Evolutionary conservation across 2,797 vertebrate species (phyloP), one percentile per base, ranked within the genome.

Genomic region (Numenius phaeopus): DNA sequence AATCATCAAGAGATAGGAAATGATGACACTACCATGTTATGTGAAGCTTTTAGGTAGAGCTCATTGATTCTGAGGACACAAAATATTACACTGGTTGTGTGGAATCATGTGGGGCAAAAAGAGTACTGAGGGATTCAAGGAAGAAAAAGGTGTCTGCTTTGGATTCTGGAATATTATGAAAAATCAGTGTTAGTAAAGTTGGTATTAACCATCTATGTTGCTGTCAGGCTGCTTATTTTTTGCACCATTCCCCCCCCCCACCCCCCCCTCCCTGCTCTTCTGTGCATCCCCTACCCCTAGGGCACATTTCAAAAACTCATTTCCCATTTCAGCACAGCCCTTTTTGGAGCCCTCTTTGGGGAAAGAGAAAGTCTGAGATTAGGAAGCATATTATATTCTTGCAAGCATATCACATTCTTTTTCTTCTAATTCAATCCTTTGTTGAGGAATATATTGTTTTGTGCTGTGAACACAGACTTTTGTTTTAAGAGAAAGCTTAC

Each of bases 241-340:
- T 0, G 0, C 0, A 0, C 18, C 14, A 7, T 62, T 16, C 13
- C 17, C 12, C 9, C 11, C 11, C 22, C 46, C 21, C 46, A 11
- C 17, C 12, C 9, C 11, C 11, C 22, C 46, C 21, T 20, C 46
- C 42, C n/a, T 58, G n/a, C 22, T 37, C 44, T 73, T 65, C 47
- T 27, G 4, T 58, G 15, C 14, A 62, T 18, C 11, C 9, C 29
- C 14, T 27, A 8, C 6, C 32, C 20, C 23, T 11, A 4, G 15
- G 4, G 9, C 12, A 77, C 0, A 0, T 79, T 71, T 32, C 24
- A 58, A 57, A 85, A 88, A 21, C 10, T 20, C 47, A 52, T 0
- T 0, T 75, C 40, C 32, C 10, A 22, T 64, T 72, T 69, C 49
- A 76, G 37, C 62, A 85, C 9, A 39, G 8, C 9, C 71, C 14